Evolutionary conservation across 2,888 invertebrate species (phyloP).

Genomic region (Drosophila barbarae): DNA sequence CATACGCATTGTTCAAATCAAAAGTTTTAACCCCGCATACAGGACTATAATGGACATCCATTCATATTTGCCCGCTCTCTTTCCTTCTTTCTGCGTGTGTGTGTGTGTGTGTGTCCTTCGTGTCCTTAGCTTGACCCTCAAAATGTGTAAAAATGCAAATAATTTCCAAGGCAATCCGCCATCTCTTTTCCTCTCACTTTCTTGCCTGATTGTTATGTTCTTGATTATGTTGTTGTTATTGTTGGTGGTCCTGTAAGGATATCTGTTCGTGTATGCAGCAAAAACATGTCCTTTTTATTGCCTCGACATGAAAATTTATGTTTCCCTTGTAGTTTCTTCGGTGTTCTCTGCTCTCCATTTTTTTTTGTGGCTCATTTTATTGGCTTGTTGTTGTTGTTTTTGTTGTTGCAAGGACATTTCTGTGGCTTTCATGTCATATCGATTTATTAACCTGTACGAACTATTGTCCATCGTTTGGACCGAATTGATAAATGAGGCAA

Average conservation of each 20-base stretch:
- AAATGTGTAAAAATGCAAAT: constrained; percentile 75
- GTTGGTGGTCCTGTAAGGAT: constrained; percentile 23
- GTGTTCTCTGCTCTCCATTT: constrained; percentile 1
- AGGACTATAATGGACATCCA: constrained; percentile 65
- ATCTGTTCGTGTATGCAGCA: constrained; percentile 44
- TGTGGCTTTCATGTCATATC: constrained; percentile 69
- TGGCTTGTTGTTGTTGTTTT: constrained; percentile 50
- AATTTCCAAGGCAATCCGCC: constrained; percentile 54
- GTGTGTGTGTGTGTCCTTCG: constrained; percentile 20
- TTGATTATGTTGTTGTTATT: constrained; percentile 69
- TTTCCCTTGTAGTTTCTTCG: constrained; percentile 44
- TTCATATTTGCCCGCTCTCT: constrained; percentile 52
- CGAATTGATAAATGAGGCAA: constrained; percentile 62
- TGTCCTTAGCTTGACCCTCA: constrained; percentile 72
- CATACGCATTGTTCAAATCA: constrained; percentile 42
- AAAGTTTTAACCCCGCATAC: constrained; percentile 64
- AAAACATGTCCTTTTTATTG: constrained; percentile 75
- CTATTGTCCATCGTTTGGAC: constrained; percentile 55
- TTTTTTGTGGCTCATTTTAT: constrained; percentile 63
- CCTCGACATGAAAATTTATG: constrained; percentile 75
- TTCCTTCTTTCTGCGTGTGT: constrained; percentile 14
- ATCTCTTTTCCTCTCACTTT: constrained; percentile 32
- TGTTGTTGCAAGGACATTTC: constrained; percentile 37
- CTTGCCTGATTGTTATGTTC: constrained; percentile 70
- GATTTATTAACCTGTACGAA: constrained; percentile 76